Evolutionary conservation across 2,113 vertebrate genomes (phyloP).

Genomic region (Tyto alba): DNA sequence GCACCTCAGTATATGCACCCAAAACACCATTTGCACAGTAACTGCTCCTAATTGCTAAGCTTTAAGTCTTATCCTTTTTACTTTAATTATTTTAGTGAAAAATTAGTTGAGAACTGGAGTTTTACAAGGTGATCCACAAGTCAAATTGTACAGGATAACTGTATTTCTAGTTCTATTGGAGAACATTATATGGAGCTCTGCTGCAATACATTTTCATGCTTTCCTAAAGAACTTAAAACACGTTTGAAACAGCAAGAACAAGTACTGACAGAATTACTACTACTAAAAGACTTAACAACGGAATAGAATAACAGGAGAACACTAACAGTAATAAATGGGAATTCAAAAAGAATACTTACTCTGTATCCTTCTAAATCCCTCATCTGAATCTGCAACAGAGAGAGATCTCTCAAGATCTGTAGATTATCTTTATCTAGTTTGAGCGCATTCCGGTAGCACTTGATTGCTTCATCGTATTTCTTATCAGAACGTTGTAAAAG

Average conservation of each 20-base stretch:
- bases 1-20: not conserved
- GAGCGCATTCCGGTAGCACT: conserved; percentile 80
- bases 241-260: not conserved
- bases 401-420: conserved; percentile 78
- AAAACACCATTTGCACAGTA: not conserved
- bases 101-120: not conserved
- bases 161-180: not conserved
- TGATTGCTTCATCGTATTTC: conserved; percentile 81
- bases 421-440: conserved; percentile 81
- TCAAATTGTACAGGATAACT: not conserved
- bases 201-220: not conserved
- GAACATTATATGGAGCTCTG: not conserved
- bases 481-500: conserved; percentile 80
- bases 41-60: not conserved
- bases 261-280: not conserved
- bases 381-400: conserved; percentile 80
- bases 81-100: not conserved
- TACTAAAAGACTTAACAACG: not conserved
- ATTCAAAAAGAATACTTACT: conserved; percentile 64
- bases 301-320: not conserved
- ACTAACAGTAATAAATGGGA: not conserved
- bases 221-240: not conserved
- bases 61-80: not conserved
- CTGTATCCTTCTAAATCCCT: conserved; percentile 80
- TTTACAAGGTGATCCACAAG: not conserved